Evolutionary conservation across 2,888 invertebrate species (phyloP).

Genomic region (Thera obeliscata): DNA sequence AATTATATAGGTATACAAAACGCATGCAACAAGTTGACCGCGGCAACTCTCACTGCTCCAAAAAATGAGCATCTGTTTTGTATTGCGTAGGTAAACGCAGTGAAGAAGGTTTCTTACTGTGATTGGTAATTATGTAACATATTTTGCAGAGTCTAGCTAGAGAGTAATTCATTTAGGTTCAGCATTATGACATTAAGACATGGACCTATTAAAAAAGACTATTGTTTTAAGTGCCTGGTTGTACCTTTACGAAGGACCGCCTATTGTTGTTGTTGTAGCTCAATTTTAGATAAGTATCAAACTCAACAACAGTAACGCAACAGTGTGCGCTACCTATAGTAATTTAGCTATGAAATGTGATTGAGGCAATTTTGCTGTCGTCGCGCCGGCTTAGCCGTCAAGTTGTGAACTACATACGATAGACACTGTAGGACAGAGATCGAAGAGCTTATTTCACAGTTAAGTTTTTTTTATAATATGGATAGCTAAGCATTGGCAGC

Average conservation of each 20-base stretch:
- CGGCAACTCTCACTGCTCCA: conserved; percentile 42
- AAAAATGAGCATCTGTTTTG: conserved; percentile 36
- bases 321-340: conserved; percentile 28
- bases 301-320: conserved; percentile 33
- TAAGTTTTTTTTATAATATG: no score
- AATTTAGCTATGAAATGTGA: conserved; percentile 45
- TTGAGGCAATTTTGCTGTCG: conserved; percentile 59
- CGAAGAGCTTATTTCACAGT: no score
- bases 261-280: conserved; percentile 15
- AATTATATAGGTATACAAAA: conserved; percentile 1
- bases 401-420: conserved; percentile 31
- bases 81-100: conserved; percentile 33
- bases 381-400: conserved; percentile 56
- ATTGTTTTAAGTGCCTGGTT: not conserved
- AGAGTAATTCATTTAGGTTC: no score
- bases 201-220: not conserved
- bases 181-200: not conserved
- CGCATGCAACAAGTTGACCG: conserved; percentile 20
- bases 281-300: conserved; percentile 29
- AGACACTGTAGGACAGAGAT: not conserved
- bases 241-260: conserved; percentile 1
- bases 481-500: no score
- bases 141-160: no score
- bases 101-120: not conserved
- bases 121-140: no score